Evolutionary conservation across 2,888 invertebrate species (phyloP).

Genomic region (Trichopria drosophilae): DNA sequence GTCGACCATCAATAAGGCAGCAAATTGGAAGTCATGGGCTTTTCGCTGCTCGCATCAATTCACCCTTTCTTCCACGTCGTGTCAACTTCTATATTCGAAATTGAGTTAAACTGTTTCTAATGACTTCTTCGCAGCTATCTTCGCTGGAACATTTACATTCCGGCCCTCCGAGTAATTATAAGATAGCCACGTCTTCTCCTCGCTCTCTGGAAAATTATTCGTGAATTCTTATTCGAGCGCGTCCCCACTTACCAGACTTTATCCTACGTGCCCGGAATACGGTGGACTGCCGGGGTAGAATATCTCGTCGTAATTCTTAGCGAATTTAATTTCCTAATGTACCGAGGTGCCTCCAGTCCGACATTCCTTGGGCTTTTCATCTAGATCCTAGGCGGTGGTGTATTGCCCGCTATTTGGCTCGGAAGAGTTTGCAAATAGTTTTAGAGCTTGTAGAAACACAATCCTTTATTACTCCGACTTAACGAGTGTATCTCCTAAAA

Average conservation of each 20-base stretch:
- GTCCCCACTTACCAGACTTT: constrained; percentile 38
- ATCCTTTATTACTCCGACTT: too few species aligned
- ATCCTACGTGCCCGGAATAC: constrained; percentile 41
- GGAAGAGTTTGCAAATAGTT: too few species aligned
- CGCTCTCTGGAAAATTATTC: constrained; percentile 38
- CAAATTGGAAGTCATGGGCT: constrained; percentile 14
- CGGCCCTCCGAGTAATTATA: constrained; percentile 38
- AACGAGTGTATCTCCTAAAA: too few species aligned
- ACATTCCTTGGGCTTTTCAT: too few species aligned
- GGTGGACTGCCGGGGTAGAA: constrained; percentile 24
- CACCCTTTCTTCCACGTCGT: too few species aligned
- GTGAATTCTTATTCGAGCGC: constrained; percentile 41
- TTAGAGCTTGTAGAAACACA: too few species aligned
- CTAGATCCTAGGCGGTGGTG: too few species aligned
- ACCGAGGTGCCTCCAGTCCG: constrained; percentile 23
- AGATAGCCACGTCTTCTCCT: constrained; percentile 38
- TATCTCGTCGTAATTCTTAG: constrained; percentile 39
- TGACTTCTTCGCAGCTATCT: constrained; percentile 33
- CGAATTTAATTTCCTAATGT: constrained; percentile 38
- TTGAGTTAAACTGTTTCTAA: constrained; percentile 36
- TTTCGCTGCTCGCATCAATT: too few species aligned
- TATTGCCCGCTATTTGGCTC: too few species aligned
- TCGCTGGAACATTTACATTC: constrained; percentile 31
- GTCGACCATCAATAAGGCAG: too few species aligned
- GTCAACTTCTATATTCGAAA: constrained; percentile 33